Evolutionary conservation across 2,888 invertebrate genomes (phyloP).

Genomic region (Tridacna gigas): DNA sequence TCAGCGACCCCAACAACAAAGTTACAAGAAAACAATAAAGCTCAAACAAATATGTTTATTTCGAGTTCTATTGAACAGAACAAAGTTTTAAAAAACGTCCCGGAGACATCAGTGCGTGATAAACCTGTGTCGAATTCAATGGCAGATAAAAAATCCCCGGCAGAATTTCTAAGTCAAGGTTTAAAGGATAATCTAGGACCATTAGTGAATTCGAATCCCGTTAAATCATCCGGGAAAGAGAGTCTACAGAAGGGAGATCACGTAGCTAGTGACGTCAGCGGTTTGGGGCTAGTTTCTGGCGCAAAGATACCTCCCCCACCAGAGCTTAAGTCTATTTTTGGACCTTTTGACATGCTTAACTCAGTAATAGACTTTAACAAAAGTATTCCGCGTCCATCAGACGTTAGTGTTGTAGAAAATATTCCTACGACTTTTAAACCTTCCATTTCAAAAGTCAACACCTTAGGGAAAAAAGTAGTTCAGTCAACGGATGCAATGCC

Average conservation of each 20-base stretch:
- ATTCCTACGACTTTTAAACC: constrained; percentile 13
- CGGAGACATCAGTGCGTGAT: neutral
- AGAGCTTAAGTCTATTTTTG: constrained; percentile 21
- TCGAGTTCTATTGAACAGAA: neutral
- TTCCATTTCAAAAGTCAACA: neutral
- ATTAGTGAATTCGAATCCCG: neutral
- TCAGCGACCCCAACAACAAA: neutral
- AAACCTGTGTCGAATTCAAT: neutral
- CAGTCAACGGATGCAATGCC: constrained; percentile 15
- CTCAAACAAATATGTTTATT: neutral
- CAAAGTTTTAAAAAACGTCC: neutral
- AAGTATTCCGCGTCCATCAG: constrained; percentile 11
- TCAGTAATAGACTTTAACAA: constrained; percentile 27
- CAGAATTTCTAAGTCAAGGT: neutral
- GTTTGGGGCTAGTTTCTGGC: neutral
- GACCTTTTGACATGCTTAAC: constrained; percentile 22
- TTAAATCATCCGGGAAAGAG: neutral
- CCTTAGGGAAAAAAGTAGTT: neutral
- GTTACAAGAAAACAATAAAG: neutral
- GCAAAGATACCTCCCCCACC: constrained; percentile 46
- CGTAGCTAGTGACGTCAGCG: neutral
- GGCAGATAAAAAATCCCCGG: neutral
- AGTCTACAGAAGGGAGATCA: neutral
- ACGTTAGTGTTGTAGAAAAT: neutral
- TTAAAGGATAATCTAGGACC: neutral